Conservation (phyloP, 2,797 vertebrate genomes). For the Taeniopygia guttata region DNA sequence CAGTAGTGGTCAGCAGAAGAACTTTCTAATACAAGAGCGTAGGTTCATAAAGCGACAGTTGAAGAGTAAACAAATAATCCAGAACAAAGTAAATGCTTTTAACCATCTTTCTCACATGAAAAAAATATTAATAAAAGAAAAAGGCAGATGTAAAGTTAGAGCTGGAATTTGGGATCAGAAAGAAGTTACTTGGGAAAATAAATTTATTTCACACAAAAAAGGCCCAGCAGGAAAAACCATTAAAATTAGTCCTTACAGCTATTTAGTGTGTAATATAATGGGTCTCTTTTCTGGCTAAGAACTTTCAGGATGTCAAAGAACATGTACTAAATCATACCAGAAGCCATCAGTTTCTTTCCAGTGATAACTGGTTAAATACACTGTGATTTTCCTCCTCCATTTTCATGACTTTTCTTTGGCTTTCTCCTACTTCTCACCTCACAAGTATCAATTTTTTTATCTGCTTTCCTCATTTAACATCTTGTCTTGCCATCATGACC, state of each 20-base stretch:
- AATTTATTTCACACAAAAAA: neutral
- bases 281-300: neutral
- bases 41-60: neutral
- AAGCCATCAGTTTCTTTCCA: neutral
- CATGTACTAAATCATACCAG: neutral
- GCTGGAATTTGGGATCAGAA: neutral
- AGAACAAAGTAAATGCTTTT: neutral
- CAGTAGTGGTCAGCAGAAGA: neutral
- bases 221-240: neutral
- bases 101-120: neutral
- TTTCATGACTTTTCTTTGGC: neutral
- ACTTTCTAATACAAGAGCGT: neutral
- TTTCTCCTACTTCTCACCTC: neutral
- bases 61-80: neutral
- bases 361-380: neutral
- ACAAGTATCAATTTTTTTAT: neutral
- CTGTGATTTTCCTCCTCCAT: neutral
- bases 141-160: neutral
- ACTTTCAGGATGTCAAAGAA: neutral
- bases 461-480: neutral
- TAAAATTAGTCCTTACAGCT: neutral
- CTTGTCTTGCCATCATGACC: neutral
- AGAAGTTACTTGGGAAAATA: neutral
- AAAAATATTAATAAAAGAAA: neutral
- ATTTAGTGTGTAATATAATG: neutral